Evolutionary conservation across 2,888 invertebrate genomes (phyloP).

Genomic region (Didymodactylos carnosus): DNA sequence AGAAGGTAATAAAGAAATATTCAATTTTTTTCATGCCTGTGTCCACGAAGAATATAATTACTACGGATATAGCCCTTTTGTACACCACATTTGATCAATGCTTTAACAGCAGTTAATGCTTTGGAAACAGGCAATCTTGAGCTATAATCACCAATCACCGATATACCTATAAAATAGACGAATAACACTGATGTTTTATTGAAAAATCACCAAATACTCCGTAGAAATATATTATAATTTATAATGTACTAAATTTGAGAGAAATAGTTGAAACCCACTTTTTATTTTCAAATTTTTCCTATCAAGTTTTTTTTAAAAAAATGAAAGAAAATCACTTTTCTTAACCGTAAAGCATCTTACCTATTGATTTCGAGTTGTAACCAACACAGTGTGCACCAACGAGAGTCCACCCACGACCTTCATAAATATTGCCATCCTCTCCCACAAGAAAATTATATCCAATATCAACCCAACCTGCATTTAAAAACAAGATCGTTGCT

Average conservation of each 20-base stretch:
- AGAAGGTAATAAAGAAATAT: too few relatives aligned
- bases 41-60: slow-evolving; percentile 23
- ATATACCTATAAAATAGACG: slow-evolving; percentile 22
- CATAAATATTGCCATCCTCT: slow-evolving; percentile 18
- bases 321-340: too few relatives aligned
- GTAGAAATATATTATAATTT: too few relatives aligned
- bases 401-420: slow-evolving; percentile 18
- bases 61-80: slow-evolving; percentile 18
- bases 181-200: too few relatives aligned
- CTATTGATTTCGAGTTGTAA: slow-evolving; percentile 39
- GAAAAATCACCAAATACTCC: too few relatives aligned
- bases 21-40: slow-evolving; percentile 15
- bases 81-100: slow-evolving; percentile 22
- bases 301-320: too few relatives aligned
- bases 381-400: slow-evolving; percentile 18
- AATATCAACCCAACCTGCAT: slow-evolving; percentile 17
- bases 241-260: background rate
- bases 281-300: too few relatives aligned
- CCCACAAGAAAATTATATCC: slow-evolving; percentile 34
- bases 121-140: slow-evolving; percentile 19
- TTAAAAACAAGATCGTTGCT: background rate
- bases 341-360: too few relatives aligned
- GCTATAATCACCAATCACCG: slow-evolving; percentile 25
- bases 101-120: slow-evolving; percentile 20
- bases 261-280: background rate